Base-by-base conservation (phyloP, 2,113 vertebrate species). In the Hucho hucho region DNA sequence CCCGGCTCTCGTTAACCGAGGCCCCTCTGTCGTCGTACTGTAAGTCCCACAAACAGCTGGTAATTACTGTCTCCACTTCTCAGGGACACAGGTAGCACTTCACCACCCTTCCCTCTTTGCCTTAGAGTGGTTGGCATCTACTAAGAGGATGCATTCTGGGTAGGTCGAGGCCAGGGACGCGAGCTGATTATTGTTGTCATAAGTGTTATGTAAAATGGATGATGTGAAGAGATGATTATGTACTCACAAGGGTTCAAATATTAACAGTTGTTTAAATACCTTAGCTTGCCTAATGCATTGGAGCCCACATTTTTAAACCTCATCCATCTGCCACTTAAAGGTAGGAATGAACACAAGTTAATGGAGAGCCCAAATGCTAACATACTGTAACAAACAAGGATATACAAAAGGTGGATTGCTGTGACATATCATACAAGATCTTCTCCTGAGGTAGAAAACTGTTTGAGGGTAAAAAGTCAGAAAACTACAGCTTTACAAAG, bases 21-120 rank as follows among this genome's bases (percentile, higher is more conserved):
- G 28, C 71, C 69, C 37, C 59, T 56, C 9, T 11, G 9, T 43
- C 9, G 72, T 46, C 59, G 49, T 56, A 20, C 24, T 69, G 26
- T 26, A 56, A 69, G 69, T 58, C 69, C 64, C 72, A n/a, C 43
- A 64, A 69, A 37, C 28, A n/a, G 29, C 68, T 22, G 37, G 61
- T 79, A 71, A 79, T 78, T 74, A 75, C 32, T 37, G 58, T 25
- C 77, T 53, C 66, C 37, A 16, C 32, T 64, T 56, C 66, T 6
- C 37, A 5, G 28, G 16, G 53, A 56, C 53, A 56, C 53, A 56
- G 53, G 53, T 43, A 43, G 37, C 37, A 11, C 9, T 43, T 20
- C 29, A 6, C 29, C 29, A 32, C 18, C 49, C 49, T 56, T 56
- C 12, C 7, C 32, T 37, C 32, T 37, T 37, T 18, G 49, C 49